A percentile compares a stretch with the other conserved stretches of the same genome.
These are phyloP conservation scores for Montifringilla adamsi DNA, from an alignment of 2,113 vertebrate species.

Conservation along the genomic window DNA sequence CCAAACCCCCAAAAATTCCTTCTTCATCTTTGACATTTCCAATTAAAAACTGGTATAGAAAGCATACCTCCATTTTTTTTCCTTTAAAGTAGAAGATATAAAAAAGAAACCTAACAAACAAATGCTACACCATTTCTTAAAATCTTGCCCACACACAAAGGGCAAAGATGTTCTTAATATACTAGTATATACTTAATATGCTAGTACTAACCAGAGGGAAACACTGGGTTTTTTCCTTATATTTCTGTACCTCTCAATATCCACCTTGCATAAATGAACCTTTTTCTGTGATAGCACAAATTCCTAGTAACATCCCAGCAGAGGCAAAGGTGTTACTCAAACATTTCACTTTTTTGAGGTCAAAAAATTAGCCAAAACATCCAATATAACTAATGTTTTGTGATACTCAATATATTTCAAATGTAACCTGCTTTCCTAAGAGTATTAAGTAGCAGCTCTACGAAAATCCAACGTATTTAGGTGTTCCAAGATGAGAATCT, in stretches of 20 bases:
- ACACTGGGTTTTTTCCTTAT: rapidly evolving
- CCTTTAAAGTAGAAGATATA: neutral
- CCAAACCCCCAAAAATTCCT: neutral
- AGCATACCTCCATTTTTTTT: neutral
- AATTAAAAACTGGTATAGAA: neutral
- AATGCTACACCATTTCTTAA: neutral
- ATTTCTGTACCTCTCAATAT: neutral
- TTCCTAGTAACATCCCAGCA: neutral
- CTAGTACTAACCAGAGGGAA: neutral
- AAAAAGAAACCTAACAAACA: neutral
- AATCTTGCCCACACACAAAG: neutral
- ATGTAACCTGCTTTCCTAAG: neutral
- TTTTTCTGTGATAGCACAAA: neutral
- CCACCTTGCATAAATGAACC: neutral
- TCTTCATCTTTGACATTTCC: neutral
- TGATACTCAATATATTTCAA: neutral
- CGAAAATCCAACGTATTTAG: neutral
- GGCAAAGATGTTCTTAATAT: neutral
- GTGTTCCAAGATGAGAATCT: neutral
- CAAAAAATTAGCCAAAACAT: rapidly evolving
- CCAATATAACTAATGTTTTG: neutral
- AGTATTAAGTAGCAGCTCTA: neutral
- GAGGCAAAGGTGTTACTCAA: neutral
- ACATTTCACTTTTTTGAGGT: neutral
- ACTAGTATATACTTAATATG: neutral